Base-by-base conservation (phyloP, 1,140 invertebrate species). In the Philopotamus ludificatus region DNA sequence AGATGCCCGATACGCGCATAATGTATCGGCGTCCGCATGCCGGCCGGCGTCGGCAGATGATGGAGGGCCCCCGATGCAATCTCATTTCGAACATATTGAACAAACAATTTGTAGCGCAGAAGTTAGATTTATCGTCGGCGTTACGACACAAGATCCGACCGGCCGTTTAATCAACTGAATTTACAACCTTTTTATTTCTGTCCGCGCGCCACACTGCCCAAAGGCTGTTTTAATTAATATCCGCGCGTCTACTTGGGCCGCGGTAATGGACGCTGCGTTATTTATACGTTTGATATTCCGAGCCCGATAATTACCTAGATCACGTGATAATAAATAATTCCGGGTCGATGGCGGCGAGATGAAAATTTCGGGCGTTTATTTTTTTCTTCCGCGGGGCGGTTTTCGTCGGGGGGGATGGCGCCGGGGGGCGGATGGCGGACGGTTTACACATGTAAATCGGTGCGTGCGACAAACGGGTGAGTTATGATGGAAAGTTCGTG, bases 381-480 rank as follows among this genome's bases (percentile, higher is more conserved):
- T 34, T 34, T 7, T 12, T 34, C 28, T 34, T 34, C 28, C 28
- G 12, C 4, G 28, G 28, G 28, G 4, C 28, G 28, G 28, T 34
- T 12, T 12, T 4, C 28, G 4, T 34, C 12, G 4, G 4, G 12
- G 28, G 28, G 28, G 4, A 7, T 34, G 4, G 12, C 41, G 9
- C 15, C 25, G 28, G 50, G 16, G 41, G 51, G 15, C 41, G 50
- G n/a, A 34, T 4, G 2, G 12, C n/a, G 51, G 51, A 16, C 16
- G 41, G 63, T 69, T 69, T 69, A 69, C 67, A 69, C 67, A 69
- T 69, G 67, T 69, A 69, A 69, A 69, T 66, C 67, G 63, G 67
- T 59, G 67, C 67, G 67, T 69, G 67, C 53, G 67, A 69, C 67
- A 69, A 60, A 66, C 67, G 67, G 50, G 60, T 69, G 67, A 69